These are phyloP conservation scores for Perodicticus potto DNA, from an alignment of 2,797 vertebrate genomes.

Conservation along the genomic window DNA sequence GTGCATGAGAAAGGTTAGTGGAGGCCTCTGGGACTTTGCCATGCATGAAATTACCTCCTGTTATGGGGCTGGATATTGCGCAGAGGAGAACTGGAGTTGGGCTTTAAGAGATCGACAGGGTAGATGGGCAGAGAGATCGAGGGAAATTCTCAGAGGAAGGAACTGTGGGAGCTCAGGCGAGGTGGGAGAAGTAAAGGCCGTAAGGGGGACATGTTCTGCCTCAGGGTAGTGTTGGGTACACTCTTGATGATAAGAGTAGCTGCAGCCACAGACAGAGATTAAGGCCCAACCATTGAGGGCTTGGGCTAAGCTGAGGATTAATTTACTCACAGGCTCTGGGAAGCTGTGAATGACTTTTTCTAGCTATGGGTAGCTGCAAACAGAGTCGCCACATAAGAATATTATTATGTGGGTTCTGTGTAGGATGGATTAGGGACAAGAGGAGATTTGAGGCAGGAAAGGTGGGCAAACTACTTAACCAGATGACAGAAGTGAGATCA, in stretches of 20 bases:
- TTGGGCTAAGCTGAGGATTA: not conserved
- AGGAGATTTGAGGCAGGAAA: not conserved
- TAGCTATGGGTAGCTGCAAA: not conserved
- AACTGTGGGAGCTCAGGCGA: not conserved
- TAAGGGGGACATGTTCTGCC: too few relatives aligned
- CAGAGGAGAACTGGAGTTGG: not conserved
- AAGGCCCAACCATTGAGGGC: not conserved
- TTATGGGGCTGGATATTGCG: not conserved
- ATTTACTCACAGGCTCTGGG: not conserved
- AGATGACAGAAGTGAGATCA: not conserved
- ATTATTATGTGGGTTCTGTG: not conserved
- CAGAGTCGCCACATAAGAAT: not conserved
- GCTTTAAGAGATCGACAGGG: slow-evolving; percentile 15
- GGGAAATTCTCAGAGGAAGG: not conserved
- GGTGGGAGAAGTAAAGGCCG: not conserved
- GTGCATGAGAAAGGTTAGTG: not conserved
- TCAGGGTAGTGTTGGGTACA: not conserved
- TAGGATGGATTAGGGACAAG: not conserved
- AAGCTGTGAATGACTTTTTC: not conserved
- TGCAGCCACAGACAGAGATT: not conserved
- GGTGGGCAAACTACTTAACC: not conserved
- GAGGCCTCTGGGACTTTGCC: slow-evolving; percentile 18
- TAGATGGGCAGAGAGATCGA: not conserved
- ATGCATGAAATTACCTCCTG: slow-evolving; percentile 59
- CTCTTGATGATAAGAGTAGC: not conserved